phyloP scores from a whole-genome alignment of 2,797 vertebrate species.

The Morus bassanus region DNA sequence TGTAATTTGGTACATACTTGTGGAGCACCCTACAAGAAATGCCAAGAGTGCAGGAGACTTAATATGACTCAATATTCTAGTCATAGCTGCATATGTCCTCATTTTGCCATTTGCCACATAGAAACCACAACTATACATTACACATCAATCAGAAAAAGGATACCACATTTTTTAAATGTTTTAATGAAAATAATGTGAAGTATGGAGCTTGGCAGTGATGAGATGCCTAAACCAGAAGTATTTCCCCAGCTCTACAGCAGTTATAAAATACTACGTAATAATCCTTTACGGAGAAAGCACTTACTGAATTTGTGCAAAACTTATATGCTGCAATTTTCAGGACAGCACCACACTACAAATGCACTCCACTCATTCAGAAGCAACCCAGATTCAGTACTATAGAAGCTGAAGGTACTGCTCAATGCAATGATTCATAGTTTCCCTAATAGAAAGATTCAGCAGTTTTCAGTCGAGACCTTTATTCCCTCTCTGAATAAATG shows the following conservation, averaged over 20 bases:
- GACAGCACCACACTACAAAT: slow-evolving; percentile 48
- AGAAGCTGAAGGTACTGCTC: slow-evolving; percentile 68
- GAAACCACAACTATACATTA: neutral
- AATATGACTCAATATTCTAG: neutral
- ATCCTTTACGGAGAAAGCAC: neutral
- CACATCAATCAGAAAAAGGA: neutral
- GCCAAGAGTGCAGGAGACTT: neutral
- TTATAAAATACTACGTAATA: neutral
- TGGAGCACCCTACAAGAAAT: neutral
- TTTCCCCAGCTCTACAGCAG: neutral
- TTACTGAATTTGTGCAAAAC: slow-evolving; percentile 11
- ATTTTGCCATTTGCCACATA: neutral
- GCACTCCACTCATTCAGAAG: slow-evolving; percentile 58
- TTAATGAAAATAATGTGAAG: neutral
- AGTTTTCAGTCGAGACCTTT: slow-evolving; percentile 93
- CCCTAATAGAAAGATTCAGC: slow-evolving; percentile 97
- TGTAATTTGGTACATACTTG: neutral
- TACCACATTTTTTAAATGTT: neutral
- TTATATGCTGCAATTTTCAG: slow-evolving; percentile 29
- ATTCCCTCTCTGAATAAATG: slow-evolving; percentile 98
- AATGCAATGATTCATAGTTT: slow-evolving; percentile 89
- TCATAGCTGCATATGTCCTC: neutral
- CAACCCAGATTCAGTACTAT: slow-evolving; percentile 48
- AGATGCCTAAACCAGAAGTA: neutral
- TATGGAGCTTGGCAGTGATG: neutral